Conservation (phyloP, 1,140 invertebrate genomes). For the Platyscapa corneri region DNA sequence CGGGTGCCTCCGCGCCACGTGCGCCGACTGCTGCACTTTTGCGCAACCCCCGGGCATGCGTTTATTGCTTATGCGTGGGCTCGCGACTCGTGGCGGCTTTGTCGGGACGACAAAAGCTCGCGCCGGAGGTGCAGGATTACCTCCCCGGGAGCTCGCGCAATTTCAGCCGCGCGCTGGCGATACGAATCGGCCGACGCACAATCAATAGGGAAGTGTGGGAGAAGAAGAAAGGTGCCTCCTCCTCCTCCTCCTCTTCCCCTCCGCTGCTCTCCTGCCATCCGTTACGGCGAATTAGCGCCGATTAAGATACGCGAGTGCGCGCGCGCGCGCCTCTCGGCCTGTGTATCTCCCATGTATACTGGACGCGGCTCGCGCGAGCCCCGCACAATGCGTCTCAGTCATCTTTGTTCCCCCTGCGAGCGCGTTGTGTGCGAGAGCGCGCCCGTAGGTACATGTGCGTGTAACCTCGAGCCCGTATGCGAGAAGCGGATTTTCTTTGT, state of each 20-base stretch:
- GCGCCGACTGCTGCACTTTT: neutral
- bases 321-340: slow-evolving; percentile 7
- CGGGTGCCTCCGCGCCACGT: neutral
- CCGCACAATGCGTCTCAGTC: slow-evolving; percentile 44
- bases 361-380: neutral
- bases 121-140: neutral
- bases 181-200: too few relatives aligned
- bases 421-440: neutral
- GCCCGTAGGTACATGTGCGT: neutral
- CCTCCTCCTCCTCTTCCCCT: too few relatives aligned
- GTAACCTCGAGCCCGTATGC: slow-evolving; percentile 47
- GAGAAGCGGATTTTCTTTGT: slow-evolving; percentile 53
- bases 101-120: neutral
- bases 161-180: neutral
- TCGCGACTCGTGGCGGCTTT: neutral
- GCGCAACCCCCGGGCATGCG: neutral
- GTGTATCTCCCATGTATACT: neutral
- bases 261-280: neutral
- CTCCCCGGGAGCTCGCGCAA: neutral
- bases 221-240: neutral
- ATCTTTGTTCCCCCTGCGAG: slow-evolving; percentile 41
- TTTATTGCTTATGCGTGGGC: neutral
- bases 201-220: too few relatives aligned
- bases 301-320: slow-evolving; percentile 50
- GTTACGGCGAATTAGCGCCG: slow-evolving; percentile 29